phyloP scores from a whole-genome alignment of 2,797 vertebrate genomes.

The Sebastes baramenuke region DNA sequence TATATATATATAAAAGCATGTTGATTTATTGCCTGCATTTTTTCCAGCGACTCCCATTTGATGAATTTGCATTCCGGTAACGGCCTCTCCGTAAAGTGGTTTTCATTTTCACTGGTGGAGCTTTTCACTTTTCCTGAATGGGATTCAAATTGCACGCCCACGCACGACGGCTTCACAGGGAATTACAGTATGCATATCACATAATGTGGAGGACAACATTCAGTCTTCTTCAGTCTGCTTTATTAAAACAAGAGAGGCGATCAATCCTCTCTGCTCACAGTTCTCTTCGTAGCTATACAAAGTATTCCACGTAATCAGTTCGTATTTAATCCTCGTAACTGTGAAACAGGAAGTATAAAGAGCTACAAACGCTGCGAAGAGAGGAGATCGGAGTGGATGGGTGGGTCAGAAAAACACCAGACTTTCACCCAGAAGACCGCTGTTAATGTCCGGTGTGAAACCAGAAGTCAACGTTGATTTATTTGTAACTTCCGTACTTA shows the following conservation, averaged over 20 bases:
- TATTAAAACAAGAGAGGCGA: neutral
- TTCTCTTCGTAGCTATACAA: neutral
- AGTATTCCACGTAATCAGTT: no score
- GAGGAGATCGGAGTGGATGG: fast-evolving
- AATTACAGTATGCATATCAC: neutral
- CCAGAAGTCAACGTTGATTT: no score
- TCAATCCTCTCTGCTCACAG: neutral
- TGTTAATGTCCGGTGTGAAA: no score
- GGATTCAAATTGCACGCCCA: neutral
- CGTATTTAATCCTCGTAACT: no score
- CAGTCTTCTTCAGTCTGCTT: neutral
- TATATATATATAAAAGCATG: neutral
- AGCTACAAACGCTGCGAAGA: no score
- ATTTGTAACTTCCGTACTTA: no score
- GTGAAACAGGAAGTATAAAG: no score
- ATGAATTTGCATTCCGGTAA: neutral
- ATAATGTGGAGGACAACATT: neutral
- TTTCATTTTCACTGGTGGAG: neutral
- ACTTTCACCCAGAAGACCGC: no score
- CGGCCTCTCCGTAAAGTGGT: neutral
- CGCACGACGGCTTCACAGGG: neutral
- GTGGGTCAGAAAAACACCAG: no score
- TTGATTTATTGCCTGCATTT: neutral
- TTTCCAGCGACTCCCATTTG: neutral
- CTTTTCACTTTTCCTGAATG: neutral